Conservation (phyloP, 1,140 invertebrate species). For the Aphis gossypii region DNA sequence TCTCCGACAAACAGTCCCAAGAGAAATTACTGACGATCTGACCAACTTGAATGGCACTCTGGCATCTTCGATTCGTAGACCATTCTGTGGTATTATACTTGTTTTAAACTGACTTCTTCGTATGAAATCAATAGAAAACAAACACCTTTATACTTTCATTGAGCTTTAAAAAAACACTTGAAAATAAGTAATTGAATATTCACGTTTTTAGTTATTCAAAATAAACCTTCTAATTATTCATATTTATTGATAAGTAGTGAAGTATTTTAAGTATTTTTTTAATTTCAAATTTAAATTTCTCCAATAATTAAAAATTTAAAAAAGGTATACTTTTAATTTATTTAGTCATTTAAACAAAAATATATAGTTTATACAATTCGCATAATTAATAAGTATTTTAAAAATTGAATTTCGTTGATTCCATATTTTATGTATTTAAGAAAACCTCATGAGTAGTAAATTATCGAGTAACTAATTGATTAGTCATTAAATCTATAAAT, state of each 20-base stretch:
- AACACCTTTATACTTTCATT: neutral
- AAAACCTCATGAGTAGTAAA: neutral
- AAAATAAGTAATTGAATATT: neutral
- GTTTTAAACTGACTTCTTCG: neutral
- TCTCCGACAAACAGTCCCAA: constrained; percentile 45
- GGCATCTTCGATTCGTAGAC: constrained; percentile 28
- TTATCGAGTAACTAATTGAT: neutral
- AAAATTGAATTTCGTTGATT: neutral
- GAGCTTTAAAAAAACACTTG: neutral
- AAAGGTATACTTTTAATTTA: neutral
- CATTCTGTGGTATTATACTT: neutral
- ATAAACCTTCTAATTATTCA: neutral
- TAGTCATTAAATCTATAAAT: neutral
- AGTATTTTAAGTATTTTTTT: neutral
- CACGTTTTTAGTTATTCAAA: neutral
- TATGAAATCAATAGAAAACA: constrained; percentile 28
- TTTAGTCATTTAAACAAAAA: neutral
- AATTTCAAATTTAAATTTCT: neutral
- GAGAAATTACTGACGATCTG: constrained; percentile 52
- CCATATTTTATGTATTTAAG: neutral
- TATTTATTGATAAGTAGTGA: neutral
- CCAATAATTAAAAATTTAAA: neutral
- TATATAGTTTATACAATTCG: neutral
- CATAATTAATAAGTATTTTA: neutral
- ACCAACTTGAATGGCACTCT: constrained; percentile 10